Evolutionary conservation across 2,113 vertebrate genomes (phyloP), one percentile per base, ranked within the genome.

Genomic region (Clarias batrachus): DNA sequence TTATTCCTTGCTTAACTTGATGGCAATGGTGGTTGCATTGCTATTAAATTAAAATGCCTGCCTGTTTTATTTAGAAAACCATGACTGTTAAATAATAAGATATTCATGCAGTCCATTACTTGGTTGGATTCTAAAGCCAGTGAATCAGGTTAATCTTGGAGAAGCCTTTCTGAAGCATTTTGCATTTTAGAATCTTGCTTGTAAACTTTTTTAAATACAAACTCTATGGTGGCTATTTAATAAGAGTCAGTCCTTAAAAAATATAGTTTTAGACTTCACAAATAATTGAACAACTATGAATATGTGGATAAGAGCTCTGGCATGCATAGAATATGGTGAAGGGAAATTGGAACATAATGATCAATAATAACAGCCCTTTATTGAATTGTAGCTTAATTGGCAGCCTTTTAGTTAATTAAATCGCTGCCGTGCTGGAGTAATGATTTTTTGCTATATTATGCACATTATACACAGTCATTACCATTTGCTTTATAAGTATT

Each of bases 341-440:
- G 83, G 86, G 86, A 37, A 91, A 92, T 92, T 91, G 68, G 89
- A 93, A 91, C 84, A 92, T 91, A 90, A 85, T 92, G 91, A 94
- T 95, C 92, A 94, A 94, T 95, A 94, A 91, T 87, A 90, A 90
- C 90, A 91, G 91, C 89, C 82, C 89, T 83, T 85, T 89, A 91
- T 90, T 91, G 81, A 93, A 90, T 92, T 93, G 89, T 81, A 84
- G 86, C 79, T 65, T 90, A 92, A 92, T 90, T 87, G 91, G 89
- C 90, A 93, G 93, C 91, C 93, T 94, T 92, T 93, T 93, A 92
- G 90, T 92, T 92, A 92, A 95, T 94, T 93, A 91, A 92, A 90
- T 93, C 85, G 81, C 87, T 88, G 88, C 87, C 83, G 86, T 87
- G 86, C 71, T 85, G 85, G 78, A 84, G 85, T 85, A 92, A 90